Evolutionary conservation across 64 coral and sea anemone genomes (phyloP).

Genomic region (Actinia tenebrosa): DNA sequence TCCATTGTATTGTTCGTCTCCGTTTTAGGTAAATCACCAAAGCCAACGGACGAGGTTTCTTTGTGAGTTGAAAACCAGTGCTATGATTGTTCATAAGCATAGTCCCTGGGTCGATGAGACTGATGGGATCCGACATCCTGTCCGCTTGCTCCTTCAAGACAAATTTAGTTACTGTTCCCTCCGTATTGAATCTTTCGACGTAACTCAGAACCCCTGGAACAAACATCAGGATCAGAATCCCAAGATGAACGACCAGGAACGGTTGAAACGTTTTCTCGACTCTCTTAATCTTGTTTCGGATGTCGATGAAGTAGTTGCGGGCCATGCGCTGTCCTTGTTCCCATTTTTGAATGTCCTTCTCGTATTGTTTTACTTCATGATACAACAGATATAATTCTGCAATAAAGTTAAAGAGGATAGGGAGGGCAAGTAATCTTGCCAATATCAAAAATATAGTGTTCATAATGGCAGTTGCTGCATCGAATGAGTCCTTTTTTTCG

Average conservation of each 20-base stretch:
- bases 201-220: conserved; percentile 53
- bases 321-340: background rate
- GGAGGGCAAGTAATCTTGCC: conserved; percentile 39
- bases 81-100: background rate
- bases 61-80: background rate
- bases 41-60: background rate
- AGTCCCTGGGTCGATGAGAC: background rate
- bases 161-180: conserved; percentile 19
- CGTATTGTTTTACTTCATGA: conserved; percentile 28
- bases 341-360: conserved; percentile 46
- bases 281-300: conserved; percentile 11
- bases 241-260: conserved; percentile 39
- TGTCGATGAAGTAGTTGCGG: conserved; percentile 55
- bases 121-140: background rate
- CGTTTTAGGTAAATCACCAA: background rate
- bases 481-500: conserved; percentile 17
- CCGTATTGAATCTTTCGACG: conserved; percentile 34
- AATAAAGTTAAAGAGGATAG: conserved; percentile 43
- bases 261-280: conserved; percentile 44
- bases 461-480: background rate
- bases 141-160: background rate
- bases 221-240: conserved; percentile 26
- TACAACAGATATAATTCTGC: conserved; percentile 47
- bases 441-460: background rate
- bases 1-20: background rate